phyloP scores from a whole-genome alignment of 2,113 vertebrate genomes.

The Oryzias melastigma region DNA sequence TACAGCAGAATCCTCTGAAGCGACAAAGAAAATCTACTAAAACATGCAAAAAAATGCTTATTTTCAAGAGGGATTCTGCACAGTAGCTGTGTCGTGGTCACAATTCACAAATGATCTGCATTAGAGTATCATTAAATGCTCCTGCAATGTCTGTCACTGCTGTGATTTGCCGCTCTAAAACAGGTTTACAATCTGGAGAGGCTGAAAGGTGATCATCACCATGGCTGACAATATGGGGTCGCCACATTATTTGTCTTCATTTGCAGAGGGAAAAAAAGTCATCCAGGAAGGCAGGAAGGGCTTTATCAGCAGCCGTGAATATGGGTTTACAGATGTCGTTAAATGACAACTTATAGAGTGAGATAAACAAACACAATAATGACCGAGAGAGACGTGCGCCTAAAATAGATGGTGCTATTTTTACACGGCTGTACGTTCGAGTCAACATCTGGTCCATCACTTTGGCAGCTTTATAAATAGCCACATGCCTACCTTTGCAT shows the following conservation, averaged over 20 bases:
- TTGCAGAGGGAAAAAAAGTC: conserved; percentile 18
- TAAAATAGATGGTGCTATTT: conserved; percentile 35
- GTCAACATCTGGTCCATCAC: conserved; percentile 55
- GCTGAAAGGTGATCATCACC: conserved; percentile 21
- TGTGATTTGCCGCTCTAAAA: conserved; percentile 21
- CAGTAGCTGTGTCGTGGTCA: conserved; percentile 26
- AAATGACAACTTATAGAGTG: conserved; percentile 10
- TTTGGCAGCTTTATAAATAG: conserved; percentile 64
- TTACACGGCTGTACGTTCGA: conserved; percentile 41
- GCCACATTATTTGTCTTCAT: conserved; percentile 46
- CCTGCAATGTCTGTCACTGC: conserved; percentile 26
- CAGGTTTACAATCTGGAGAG: conserved; percentile 15
- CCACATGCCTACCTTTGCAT: conserved; percentile 26
- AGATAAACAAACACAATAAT: background rate
- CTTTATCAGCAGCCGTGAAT: conserved; percentile 25
- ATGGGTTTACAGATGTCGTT: conserved; percentile 19
- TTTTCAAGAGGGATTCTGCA: conserved; percentile 5
- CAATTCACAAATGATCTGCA: conserved; percentile 35
- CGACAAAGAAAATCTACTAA: background rate
- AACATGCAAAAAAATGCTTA: background rate
- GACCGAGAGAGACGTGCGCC: background rate
- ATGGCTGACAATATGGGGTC: conserved; percentile 25
- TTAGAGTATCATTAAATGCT: conserved; percentile 26
- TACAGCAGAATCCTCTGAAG: background rate
- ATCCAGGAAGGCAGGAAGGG: conserved; percentile 6